Evolutionary conservation across 2,797 vertebrate genomes (phyloP).

Genomic region (Sebastes matsubarae): DNA sequence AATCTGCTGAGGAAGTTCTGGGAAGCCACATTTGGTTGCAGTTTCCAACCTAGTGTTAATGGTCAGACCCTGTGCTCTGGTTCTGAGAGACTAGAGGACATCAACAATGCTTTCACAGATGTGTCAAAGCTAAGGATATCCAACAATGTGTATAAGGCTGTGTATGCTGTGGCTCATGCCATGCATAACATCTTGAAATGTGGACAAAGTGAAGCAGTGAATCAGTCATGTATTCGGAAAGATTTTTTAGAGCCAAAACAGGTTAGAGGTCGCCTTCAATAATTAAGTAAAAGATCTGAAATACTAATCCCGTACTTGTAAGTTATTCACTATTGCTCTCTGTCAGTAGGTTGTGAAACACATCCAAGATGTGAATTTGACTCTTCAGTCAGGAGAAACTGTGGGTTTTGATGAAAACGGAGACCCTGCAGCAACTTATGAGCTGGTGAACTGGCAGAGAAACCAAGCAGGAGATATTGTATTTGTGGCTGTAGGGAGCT

Average conservation of each 20-base stretch:
- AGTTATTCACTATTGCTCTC: not conserved
- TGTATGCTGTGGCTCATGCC: slow-evolving; percentile 79
- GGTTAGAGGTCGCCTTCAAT: slow-evolving; percentile 44
- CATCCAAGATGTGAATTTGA: slow-evolving; percentile 75
- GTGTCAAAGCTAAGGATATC: slow-evolving; percentile 82
- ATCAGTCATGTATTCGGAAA: slow-evolving; percentile 49
- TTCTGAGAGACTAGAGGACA: slow-evolving; percentile 72
- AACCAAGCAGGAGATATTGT: slow-evolving; percentile 55
- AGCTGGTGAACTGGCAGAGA: slow-evolving; percentile 84
- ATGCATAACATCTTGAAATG: slow-evolving; percentile 71
- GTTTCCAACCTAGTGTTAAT: slow-evolving; percentile 42
- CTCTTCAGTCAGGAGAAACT: slow-evolving; percentile 72
- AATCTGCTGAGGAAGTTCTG: slow-evolving; percentile 79
- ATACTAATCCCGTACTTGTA: too few relatives aligned
- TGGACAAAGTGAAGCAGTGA: slow-evolving; percentile 18
- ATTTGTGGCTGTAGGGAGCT: slow-evolving; percentile 78
- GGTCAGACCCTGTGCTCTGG: slow-evolving; percentile 70
- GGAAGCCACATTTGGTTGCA: slow-evolving; percentile 79
- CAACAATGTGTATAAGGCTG: slow-evolving; percentile 83
- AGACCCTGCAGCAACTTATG: slow-evolving; percentile 79
- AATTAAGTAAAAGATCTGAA: too few relatives aligned
- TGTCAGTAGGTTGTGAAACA: slow-evolving; percentile 63
- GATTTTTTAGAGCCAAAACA: slow-evolving; percentile 52
- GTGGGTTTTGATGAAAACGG: slow-evolving; percentile 77
- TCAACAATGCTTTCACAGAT: slow-evolving; percentile 77